phyloP scores from a whole-genome alignment of 2,888 invertebrate species.

The Napeogenes sylphis region DNA sequence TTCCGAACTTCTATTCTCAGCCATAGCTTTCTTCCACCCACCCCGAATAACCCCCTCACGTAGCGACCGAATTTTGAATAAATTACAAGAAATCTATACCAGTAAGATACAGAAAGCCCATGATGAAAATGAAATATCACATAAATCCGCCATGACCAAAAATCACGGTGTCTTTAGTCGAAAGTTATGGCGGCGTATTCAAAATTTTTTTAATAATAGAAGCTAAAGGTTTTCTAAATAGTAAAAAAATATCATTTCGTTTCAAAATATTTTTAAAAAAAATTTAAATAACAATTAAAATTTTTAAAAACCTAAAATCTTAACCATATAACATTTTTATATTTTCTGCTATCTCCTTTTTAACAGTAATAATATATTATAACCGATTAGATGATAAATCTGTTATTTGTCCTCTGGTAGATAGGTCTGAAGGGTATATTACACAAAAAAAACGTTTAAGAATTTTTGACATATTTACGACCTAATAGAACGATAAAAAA shows the following conservation, averaged over 20 bases:
- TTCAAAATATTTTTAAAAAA: too few species aligned
- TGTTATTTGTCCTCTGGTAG: background rate
- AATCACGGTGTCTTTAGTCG: slow-evolving; percentile 45
- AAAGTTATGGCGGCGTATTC: slow-evolving; percentile 56
- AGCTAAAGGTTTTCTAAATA: too few species aligned
- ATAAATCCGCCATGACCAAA: slow-evolving; percentile 57
- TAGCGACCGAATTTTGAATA: slow-evolving; percentile 42
- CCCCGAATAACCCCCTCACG: slow-evolving; percentile 44
- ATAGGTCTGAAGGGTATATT: background rate
- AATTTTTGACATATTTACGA: too few species aligned
- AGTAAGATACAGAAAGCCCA: slow-evolving; percentile 30
- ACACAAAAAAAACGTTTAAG: background rate
- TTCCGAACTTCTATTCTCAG: slow-evolving; percentile 76
- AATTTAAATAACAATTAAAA: too few species aligned
- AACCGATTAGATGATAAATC: too few species aligned
- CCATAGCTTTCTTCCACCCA: slow-evolving; percentile 61
- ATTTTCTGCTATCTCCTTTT: background rate
- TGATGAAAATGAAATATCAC: slow-evolving; percentile 41
- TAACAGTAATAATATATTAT: background rate
- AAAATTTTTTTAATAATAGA: slow-evolving; percentile 29
- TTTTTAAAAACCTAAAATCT: too few species aligned
- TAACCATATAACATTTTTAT: background rate
- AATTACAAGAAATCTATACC: slow-evolving; percentile 16
- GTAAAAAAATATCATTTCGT: too few species aligned
- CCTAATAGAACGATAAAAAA: too few species aligned